Evolutionary conservation across 2,797 vertebrate species (phyloP), one percentile per base, ranked within the genome.

Genomic region (Mycteria americana): DNA sequence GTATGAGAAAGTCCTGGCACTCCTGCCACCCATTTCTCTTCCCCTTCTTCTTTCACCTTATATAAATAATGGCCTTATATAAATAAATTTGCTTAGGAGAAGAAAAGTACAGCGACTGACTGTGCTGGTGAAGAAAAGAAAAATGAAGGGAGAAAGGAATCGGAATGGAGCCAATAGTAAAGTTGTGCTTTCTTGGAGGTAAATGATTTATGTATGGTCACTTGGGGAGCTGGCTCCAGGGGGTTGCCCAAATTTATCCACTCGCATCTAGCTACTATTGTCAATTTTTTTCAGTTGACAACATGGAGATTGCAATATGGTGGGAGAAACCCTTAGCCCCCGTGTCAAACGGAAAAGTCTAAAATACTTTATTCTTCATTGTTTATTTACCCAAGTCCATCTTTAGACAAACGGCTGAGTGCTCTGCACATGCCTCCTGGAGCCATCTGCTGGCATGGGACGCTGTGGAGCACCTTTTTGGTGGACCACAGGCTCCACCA

Each of bases 361-460:
- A 5, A 54, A 93, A 67, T 41, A 14, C 3, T n/a, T 50, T 15
- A 35, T 54, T 68, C 21, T 68, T 75, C 4, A 0, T 30, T 62
- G 31, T 53, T 78, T n/a, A 17, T 46, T 87, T 67, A 8, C 24
- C 48, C 22, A 60, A 51, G 7, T 24, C 9, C 5, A 1, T 28
- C 27, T 69, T 62, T 41, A 45, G 70, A 46, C 10, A 48, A 30
- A 75, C 59, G 43, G 6, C 24, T 56, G 73, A 81, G 37, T 23
- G 8, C 24, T 56, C 45, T 68, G 37, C 60, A 25, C 9, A 3
- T 5, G 5, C 5, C 48, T 59, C 48, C 39, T 51, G 68, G 33
- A 46, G 33, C 33, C 25, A 12, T 11, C n/a, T 0, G 2, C 57
- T 72, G 59, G 11, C 59, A n/a, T 0, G 1, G 35, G 39, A 33